Evolutionary conservation across 2,797 vertebrate genomes (phyloP).

Genomic region (Oryzias dopingdopingensis): DNA sequence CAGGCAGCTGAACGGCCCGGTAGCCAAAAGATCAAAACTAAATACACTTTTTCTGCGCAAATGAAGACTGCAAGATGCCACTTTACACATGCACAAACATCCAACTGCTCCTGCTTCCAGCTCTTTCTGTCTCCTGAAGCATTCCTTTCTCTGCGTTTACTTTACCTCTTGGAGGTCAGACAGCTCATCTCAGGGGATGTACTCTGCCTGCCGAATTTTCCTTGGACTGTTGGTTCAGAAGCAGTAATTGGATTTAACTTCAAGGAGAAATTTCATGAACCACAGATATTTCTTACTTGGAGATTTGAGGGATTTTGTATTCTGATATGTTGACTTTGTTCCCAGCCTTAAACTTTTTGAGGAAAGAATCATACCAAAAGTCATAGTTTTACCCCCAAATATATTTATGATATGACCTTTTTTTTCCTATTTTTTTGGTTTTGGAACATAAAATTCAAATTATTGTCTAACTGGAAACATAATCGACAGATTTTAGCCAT

Average conservation of each 20-base stretch:
- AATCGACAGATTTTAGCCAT: slow-evolving; percentile 29
- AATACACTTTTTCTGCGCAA: slow-evolving; percentile 44
- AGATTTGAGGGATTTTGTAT: slow-evolving; percentile 34
- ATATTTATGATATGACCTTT: too few species aligned
- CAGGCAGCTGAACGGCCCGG: slow-evolving; percentile 45
- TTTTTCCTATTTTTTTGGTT: background rate
- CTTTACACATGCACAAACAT: slow-evolving; percentile 19
- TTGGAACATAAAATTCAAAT: slow-evolving; percentile 17
- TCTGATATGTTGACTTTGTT: slow-evolving; percentile 37
- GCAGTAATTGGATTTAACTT: slow-evolving; percentile 50
- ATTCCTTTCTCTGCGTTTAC: slow-evolving; percentile 43
- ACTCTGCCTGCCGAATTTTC: slow-evolving; percentile 35
- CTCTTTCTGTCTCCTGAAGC: slow-evolving; percentile 14
- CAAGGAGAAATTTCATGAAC: slow-evolving; percentile 40
- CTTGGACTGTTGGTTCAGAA: slow-evolving; percentile 49
- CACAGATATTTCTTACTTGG: slow-evolving; percentile 44
- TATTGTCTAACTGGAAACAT: slow-evolving; percentile 10
- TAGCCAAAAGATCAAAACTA: slow-evolving; percentile 52
- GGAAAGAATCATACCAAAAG: too few species aligned
- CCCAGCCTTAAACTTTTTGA: background rate
- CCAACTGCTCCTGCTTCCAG: slow-evolving; percentile 29
- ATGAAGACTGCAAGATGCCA: slow-evolving; percentile 31
- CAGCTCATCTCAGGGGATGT: slow-evolving; percentile 51
- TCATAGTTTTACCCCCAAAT: too few species aligned
- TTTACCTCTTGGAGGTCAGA: slow-evolving; percentile 47